phyloP scores from a whole-genome alignment of 2,113 vertebrate genomes.

The Gorsachius goisagi region DNA sequence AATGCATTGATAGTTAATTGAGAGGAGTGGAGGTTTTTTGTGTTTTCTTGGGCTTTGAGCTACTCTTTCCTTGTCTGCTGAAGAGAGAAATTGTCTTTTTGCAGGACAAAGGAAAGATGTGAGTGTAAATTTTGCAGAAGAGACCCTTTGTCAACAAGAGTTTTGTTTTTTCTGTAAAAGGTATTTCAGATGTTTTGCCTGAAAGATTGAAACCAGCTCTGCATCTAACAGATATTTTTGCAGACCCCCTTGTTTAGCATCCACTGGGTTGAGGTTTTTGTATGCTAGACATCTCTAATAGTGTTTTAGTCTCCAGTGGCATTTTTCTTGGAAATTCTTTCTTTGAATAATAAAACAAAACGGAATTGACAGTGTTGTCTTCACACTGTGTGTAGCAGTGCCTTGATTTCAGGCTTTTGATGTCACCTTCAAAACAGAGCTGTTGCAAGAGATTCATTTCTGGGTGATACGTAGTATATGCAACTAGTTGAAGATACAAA shows the following conservation, averaged over 20 bases:
- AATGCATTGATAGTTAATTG: background rate
- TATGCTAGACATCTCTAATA: background rate
- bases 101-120: background rate
- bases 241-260: background rate
- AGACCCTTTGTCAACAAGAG: background rate
- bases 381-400: background rate
- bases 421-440: background rate
- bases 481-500: background rate
- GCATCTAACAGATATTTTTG: background rate
- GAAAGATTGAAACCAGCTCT: background rate
- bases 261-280: background rate
- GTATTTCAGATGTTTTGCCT: background rate
- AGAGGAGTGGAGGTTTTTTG: background rate
- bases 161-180: background rate
- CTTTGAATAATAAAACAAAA: constrained; percentile 15
- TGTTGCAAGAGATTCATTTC: background rate
- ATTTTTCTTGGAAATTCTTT: background rate
- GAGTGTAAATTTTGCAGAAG: background rate
- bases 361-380: background rate
- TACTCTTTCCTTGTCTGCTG: background rate
- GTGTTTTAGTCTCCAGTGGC: background rate
- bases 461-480: background rate
- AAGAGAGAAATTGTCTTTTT: background rate
- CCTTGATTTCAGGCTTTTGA: background rate
- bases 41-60: background rate